Evolutionary conservation across 2,113 vertebrate species (phyloP).

Genomic region (Brachypodius melanocephalos): DNA sequence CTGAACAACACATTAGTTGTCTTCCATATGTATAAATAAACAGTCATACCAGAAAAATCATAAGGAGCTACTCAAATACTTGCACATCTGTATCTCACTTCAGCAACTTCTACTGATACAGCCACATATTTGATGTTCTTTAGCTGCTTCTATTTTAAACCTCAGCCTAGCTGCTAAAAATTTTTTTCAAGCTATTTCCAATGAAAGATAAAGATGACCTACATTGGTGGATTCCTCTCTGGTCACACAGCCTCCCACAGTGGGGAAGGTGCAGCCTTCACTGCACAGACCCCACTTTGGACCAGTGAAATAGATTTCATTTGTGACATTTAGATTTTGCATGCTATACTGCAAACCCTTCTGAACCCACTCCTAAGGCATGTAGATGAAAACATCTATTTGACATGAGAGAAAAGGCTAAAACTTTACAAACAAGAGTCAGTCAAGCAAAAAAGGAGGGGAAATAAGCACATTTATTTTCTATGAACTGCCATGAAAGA

Average conservation of each 20-base stretch:
- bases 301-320: background rate
- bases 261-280: background rate
- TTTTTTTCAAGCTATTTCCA: background rate
- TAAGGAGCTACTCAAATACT: background rate
- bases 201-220: background rate
- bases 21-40: background rate
- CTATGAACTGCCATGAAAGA: background rate
- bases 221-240: background rate
- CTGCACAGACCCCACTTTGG: rapidly evolving
- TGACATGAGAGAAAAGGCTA: background rate
- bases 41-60: background rate
- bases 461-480: background rate
- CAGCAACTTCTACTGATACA: background rate
- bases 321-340: background rate
- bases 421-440: background rate
- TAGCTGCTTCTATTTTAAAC: background rate
- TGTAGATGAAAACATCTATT: background rate
- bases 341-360: background rate
- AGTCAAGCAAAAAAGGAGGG: background rate
- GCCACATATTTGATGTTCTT: background rate
- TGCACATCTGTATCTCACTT: background rate
- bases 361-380: background rate
- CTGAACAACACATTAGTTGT: background rate
- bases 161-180: background rate
- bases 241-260: background rate